Conservation (phyloP, 1,140 invertebrate species). For the Sarcophaga bullata region DNA sequence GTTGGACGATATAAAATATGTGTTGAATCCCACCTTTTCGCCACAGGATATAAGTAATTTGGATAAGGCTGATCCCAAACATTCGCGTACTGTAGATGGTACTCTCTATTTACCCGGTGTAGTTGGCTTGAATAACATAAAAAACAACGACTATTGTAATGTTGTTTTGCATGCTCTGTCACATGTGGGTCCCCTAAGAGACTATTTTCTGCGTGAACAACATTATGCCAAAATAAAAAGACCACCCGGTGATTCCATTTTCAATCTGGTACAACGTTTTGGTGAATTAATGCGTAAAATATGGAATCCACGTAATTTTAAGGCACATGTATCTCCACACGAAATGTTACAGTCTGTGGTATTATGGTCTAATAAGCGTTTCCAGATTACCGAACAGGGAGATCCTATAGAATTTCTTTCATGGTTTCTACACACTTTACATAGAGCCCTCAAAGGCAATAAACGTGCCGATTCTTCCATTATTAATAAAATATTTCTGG, state of each 20-base stretch:
- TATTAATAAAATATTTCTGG: conserved; percentile 95
- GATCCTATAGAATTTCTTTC: conserved; percentile 97
- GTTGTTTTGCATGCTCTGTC: conserved; percentile 96
- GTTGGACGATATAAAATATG: conserved; percentile 98
- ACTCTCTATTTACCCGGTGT: conserved; percentile 96
- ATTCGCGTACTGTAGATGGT: conserved; percentile 95
- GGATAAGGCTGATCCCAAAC: conserved; percentile 78
- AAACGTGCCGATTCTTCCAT: conserved; percentile 89
- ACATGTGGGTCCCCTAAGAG: conserved; percentile 91
- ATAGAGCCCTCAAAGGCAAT: conserved; percentile 88
- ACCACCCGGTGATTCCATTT: conserved; percentile 91
- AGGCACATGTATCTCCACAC: conserved; percentile 99
- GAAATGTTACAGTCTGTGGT: conserved; percentile 99
- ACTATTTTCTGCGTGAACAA: conserved; percentile 94
- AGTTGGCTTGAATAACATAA: conserved; percentile 98
- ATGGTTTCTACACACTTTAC: conserved; percentile 95
- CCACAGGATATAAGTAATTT: conserved; percentile 78
- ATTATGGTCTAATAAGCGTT: conserved; percentile 96
- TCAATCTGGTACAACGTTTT: conserved; percentile 94
- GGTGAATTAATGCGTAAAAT: conserved; percentile 97
- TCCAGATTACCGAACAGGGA: conserved; percentile 98
- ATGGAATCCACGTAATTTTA: conserved; percentile 99
- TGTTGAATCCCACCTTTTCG: conserved; percentile 97
- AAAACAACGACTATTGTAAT: conserved; percentile 99
- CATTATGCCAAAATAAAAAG: conserved; percentile 91